phyloP scores from a whole-genome alignment of 2,113 vertebrate species.

The Labeo catla region DNA sequence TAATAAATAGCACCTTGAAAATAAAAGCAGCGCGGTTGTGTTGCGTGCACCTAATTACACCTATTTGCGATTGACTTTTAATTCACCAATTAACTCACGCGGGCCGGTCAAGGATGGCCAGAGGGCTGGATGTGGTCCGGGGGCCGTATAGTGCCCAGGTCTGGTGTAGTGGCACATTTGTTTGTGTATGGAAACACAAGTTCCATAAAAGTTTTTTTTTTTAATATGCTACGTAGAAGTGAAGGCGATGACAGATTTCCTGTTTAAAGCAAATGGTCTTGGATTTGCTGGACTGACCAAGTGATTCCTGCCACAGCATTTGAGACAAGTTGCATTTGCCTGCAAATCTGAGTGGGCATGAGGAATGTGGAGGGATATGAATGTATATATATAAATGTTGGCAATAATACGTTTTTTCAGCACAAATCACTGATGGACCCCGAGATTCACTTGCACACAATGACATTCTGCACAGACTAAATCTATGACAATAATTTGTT shows the following conservation, averaged over 20 bases:
- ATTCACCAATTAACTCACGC: too few species aligned
- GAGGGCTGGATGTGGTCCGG: too few species aligned
- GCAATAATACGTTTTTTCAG: constrained; percentile 42
- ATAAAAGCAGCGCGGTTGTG: too few species aligned
- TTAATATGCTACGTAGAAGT: neutral
- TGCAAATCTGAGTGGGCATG: neutral
- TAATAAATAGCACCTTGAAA: too few species aligned
- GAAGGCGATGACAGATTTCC: neutral
- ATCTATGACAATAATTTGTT: constrained; percentile 65
- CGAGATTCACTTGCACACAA: constrained; percentile 64
- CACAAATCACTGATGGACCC: constrained; percentile 41
- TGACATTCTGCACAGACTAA: constrained; percentile 64
- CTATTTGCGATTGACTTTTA: too few species aligned
- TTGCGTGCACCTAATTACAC: too few species aligned
- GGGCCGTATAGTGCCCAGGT: too few species aligned
- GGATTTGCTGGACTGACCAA: neutral
- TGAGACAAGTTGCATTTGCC: neutral
- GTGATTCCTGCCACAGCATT: neutral
- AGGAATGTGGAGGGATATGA: neutral
- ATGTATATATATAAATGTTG: constrained; percentile 57
- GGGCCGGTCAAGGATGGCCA: too few species aligned
- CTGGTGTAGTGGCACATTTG: too few species aligned
- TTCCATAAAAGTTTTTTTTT: too few species aligned
- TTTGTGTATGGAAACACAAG: too few species aligned
- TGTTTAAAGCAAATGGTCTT: neutral